Evolutionary conservation across 2,113 vertebrate genomes (phyloP).

Genomic region (Nannospalax galili): DNA sequence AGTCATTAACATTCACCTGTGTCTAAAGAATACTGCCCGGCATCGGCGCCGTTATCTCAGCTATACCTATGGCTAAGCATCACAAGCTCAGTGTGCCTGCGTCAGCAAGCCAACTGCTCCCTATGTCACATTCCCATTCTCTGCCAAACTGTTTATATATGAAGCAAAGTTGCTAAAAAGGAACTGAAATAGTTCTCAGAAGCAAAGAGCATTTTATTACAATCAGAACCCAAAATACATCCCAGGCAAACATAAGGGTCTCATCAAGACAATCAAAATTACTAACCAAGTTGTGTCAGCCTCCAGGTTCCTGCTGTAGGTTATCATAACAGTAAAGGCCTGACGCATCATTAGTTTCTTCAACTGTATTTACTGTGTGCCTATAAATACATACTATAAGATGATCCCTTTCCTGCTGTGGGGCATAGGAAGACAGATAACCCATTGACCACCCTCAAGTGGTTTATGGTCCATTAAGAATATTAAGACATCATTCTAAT

Average conservation of each 20-base stretch:
- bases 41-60: constrained; percentile 21
- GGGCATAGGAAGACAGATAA: neutral
- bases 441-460: neutral
- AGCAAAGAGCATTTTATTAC: constrained; percentile 54
- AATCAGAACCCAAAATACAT: constrained; percentile 5
- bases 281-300: neutral
- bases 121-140: constrained; percentile 48
- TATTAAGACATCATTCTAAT: constrained; percentile 59
- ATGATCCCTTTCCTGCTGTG: neutral
- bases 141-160: constrained; percentile 58
- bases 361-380: constrained; percentile 6
- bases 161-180: constrained; percentile 61
- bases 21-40: neutral
- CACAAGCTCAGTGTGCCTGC: constrained; percentile 50
- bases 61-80: constrained; percentile 3
- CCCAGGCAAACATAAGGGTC: neutral
- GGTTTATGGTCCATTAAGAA: constrained; percentile 22
- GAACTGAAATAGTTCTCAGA: constrained; percentile 65
- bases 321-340: neutral
- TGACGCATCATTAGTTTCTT: constrained; percentile 14
- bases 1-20: constrained; percentile 45
- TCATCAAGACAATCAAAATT: constrained; percentile 15
- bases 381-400: neutral
- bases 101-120: constrained; percentile 67
- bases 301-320: neutral